Evolutionary conservation across 2,113 vertebrate species (phyloP).

Genomic region (Hyla sarda): DNA sequence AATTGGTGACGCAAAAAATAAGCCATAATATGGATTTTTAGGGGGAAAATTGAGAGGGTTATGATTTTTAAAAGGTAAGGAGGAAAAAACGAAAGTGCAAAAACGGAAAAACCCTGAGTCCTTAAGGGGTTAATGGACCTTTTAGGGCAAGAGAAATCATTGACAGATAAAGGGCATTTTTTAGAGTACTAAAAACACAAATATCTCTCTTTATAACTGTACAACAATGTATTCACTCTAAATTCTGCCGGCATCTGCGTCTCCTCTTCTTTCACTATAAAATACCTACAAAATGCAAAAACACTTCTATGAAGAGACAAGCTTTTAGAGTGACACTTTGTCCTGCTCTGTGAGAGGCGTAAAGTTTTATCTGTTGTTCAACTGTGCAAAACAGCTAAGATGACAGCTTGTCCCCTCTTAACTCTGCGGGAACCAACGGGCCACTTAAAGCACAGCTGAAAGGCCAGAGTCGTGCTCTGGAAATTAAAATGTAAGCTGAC

Average conservation of each 20-base stretch:
- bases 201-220: not conserved
- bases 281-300: not conserved
- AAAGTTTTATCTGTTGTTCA: not conserved
- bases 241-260: not conserved
- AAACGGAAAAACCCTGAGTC: too few relatives aligned
- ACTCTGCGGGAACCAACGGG: not conserved
- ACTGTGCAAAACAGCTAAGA: not conserved
- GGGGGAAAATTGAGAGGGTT: too few relatives aligned
- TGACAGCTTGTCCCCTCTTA: constrained; percentile 18
- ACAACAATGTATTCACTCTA: not conserved
- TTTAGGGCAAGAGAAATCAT: too few relatives aligned
- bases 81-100: too few relatives aligned
- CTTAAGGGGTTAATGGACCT: too few relatives aligned
- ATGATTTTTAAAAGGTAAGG: too few relatives aligned
- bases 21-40: too few relatives aligned
- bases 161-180: too few relatives aligned
- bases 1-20: too few relatives aligned
- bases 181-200: not conserved
- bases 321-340: not conserved
- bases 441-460: constrained; percentile 23
- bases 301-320: too few relatives aligned
- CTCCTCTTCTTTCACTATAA: too few relatives aligned
- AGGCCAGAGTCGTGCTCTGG: constrained; percentile 37
- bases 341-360: not conserved
- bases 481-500: constrained; percentile 50